Conservation (phyloP, 2,797 vertebrate genomes). For the Sarcophilus harrisii region DNA sequence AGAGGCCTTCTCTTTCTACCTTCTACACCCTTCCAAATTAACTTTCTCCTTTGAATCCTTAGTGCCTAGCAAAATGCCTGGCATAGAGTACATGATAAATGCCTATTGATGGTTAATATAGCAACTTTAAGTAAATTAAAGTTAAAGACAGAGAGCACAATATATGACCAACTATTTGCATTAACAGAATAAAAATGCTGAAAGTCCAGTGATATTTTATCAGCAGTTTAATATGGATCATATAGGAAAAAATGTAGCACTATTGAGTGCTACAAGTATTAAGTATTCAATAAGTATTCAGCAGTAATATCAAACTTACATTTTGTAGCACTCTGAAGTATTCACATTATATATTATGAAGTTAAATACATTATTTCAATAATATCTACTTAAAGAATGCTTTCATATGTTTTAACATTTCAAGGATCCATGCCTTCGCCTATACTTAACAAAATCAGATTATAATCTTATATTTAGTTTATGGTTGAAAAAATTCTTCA, state of each 20-base stretch:
- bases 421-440: not conserved
- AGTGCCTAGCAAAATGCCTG: not conserved
- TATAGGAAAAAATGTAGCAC: not conserved
- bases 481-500: not conserved
- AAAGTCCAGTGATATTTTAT: not conserved
- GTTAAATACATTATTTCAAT: not conserved
- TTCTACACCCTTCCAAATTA: not conserved
- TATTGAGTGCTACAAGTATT: not conserved
- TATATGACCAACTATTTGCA: not conserved
- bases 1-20: not conserved
- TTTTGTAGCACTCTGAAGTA: not conserved
- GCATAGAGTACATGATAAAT: not conserved
- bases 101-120: not conserved
- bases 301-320: not conserved
- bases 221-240: not conserved
- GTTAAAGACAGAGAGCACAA: not conserved
- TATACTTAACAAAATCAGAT: not conserved
- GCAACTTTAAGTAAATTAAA: not conserved
- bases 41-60: not conserved
- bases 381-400: not conserved
- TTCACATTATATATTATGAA: not conserved
- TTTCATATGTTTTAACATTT: not conserved
- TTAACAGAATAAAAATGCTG: not conserved
- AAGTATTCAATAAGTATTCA: not conserved
- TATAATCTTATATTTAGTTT: not conserved